These are phyloP conservation scores for Leptinotarsa haldemani DNA, from an alignment of 2,888 invertebrate species.

Conservation along the genomic window DNA sequence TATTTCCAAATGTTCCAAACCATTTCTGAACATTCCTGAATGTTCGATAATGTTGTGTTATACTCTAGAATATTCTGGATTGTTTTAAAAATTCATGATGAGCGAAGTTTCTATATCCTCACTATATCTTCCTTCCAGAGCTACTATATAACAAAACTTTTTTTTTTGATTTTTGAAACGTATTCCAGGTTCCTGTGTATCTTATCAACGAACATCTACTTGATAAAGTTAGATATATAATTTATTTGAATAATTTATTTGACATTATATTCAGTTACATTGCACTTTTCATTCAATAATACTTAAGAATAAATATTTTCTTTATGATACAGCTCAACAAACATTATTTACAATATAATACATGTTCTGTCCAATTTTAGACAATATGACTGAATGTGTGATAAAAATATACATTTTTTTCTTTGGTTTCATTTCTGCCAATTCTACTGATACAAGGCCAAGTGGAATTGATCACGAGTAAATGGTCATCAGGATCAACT, in stretches of 20 bases:
- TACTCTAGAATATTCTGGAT: no score
- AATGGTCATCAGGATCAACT: slow-evolving; percentile 74
- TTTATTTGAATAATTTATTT: background rate
- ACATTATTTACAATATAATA: slow-evolving; percentile 17
- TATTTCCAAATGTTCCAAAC: no score
- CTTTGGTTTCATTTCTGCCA: slow-evolving; percentile 50
- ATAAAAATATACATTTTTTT: slow-evolving; percentile 33
- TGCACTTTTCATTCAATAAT: slow-evolving; percentile 23
- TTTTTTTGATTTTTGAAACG: no score
- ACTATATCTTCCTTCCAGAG: no score
- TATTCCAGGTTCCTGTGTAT: no score
- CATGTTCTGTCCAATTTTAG: background rate
- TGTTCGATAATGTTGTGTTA: no score
- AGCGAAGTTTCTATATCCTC: no score
- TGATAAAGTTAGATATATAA: no score
- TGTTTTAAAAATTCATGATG: no score
- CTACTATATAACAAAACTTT: no score
- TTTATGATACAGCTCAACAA: slow-evolving; percentile 21
- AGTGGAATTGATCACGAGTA: slow-evolving; percentile 66
- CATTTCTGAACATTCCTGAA: no score
- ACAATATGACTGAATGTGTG: slow-evolving; percentile 41
- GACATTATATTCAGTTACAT: slow-evolving; percentile 25
- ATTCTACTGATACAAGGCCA: slow-evolving; percentile 1
- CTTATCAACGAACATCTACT: no score
- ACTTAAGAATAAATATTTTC: slow-evolving; percentile 28